Base-by-base conservation (phyloP, 1,140 invertebrate genomes). In the Heliconius nattereri region DNA sequence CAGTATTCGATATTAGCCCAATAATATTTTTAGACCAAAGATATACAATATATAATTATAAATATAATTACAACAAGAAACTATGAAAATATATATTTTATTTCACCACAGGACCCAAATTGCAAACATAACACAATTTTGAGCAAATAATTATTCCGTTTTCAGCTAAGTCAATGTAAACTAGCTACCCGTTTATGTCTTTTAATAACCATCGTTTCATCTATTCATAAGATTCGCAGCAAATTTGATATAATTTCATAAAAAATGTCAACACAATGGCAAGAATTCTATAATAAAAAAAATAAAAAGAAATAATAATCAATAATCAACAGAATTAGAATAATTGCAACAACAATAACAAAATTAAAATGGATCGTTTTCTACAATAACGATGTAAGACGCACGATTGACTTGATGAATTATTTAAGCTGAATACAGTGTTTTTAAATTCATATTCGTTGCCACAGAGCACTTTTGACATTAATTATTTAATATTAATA, bases 181-280 rank as follows among this genome's bases (percentile, higher is more conserved):
- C 76, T 76, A 82, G 76, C 84, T 89, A 91, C 86, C 87, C 89
- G 87, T 88, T 84, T 49, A 85, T 89, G 82, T 87, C 84, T 85
- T 84, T 83, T 79, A 52, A 20, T 52, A 52, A 76, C 73, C 85
- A 87, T 45, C 72, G n/a, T 20, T 40, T 80, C 70, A 75, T 73
- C 49, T 73, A 73, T 83, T 91, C 89, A 89, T 91, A 91, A 89
- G 87, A 89, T 84, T 84, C 76, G 88, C 86, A 91, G 88, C 87
- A 29, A 29, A 66, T 26, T 66, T 66, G 26, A 81, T 84, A 81
- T 84, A 75, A 66, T 75, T 81, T 73, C 37, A 76, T 73, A 20
- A 20, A 52, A 52, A 52, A 81, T 66, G 75, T 73, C 57, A 80
- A 80, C 71, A 74, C 40, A 77, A 77, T 13, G 79, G 76, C 79